A percentile compares a stretch with the other conserved stretches of the same genome.
Evolutionary conservation across 2,888 invertebrate genomes (phyloP).

Genomic region (Azorinus chamasolen): DNA sequence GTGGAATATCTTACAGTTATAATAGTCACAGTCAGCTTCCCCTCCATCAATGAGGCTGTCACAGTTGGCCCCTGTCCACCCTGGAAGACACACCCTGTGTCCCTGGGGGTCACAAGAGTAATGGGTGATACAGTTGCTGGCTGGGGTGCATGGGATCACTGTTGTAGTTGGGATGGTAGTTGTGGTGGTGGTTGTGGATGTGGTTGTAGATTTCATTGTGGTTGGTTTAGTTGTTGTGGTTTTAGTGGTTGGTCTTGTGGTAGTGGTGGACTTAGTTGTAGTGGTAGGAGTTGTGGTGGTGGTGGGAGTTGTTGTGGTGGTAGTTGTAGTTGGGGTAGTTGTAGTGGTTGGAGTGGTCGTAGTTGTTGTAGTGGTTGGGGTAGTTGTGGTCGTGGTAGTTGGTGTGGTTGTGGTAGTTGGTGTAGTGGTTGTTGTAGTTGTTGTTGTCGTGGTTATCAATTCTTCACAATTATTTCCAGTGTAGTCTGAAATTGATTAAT

Average conservation of each 20-base stretch:
- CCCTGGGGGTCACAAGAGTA: slow-evolving; percentile 43
- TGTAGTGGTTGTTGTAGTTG: not conserved
- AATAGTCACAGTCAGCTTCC: slow-evolving; percentile 43
- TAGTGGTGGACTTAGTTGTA: not conserved
- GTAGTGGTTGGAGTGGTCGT: too few relatives aligned
- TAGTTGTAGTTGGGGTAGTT: too few relatives aligned
- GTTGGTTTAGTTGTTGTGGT: not conserved
- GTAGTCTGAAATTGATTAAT: slow-evolving; percentile 37
- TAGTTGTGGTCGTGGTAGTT: slow-evolving; percentile 9
- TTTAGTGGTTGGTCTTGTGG: not conserved
- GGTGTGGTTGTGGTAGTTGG: too few relatives aligned
- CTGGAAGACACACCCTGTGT: slow-evolving; percentile 41
- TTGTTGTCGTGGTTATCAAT: slow-evolving; percentile 12
- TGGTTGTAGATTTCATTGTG: slow-evolving; percentile 14
- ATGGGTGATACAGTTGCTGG: slow-evolving; percentile 36
- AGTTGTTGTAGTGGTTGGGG: not conserved
- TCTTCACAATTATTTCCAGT: slow-evolving; percentile 35
- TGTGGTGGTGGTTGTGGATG: slow-evolving; percentile 9
- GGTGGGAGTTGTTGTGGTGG: too few relatives aligned
- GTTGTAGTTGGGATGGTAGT: slow-evolving; percentile 15
- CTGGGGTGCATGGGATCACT: slow-evolving; percentile 31
- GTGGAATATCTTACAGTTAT: slow-evolving; percentile 28
- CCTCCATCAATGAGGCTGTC: slow-evolving; percentile 20
- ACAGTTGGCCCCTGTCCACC: slow-evolving; percentile 54
- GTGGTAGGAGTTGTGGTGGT: not conserved